These are phyloP conservation scores for Chloroclysta siterata DNA, from an alignment of 2,888 invertebrate species.

Conservation along the genomic window DNA sequence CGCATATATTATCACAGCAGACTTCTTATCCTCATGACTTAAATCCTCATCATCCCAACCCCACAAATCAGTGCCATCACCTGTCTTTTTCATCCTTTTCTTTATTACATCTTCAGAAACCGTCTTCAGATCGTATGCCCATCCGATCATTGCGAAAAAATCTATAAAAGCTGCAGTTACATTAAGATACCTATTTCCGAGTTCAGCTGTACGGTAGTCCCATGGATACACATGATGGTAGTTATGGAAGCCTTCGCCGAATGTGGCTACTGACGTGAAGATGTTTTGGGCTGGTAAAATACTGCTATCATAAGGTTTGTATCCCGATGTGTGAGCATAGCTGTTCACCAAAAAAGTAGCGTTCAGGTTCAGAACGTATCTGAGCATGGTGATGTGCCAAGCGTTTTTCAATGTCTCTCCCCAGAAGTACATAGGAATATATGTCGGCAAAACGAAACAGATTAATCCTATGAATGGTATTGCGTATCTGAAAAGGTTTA, in stretches of 20 bases:
- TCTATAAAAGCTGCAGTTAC: slow-evolving; percentile 58
- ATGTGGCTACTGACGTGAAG: slow-evolving; percentile 42
- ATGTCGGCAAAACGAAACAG: slow-evolving; percentile 82
- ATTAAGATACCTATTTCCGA: slow-evolving; percentile 59
- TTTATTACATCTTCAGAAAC: slow-evolving; percentile 49
- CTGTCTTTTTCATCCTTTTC: slow-evolving; percentile 50
- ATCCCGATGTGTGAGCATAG: slow-evolving; percentile 84
- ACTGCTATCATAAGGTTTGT: slow-evolving; percentile 71
- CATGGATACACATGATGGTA: slow-evolving; percentile 64
- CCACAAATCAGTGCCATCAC: slow-evolving; percentile 57
- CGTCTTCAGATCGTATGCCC: slow-evolving; percentile 63
- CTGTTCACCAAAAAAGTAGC: slow-evolving; percentile 88
- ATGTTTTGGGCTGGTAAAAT: slow-evolving; percentile 54
- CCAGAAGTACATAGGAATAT: slow-evolving; percentile 86
- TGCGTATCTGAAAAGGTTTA: slow-evolving; percentile 82
- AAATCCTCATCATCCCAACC: slow-evolving; percentile 42
- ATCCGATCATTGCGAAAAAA: slow-evolving; percentile 60
- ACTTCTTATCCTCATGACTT: slow-evolving; percentile 25
- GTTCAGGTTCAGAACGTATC: slow-evolving; percentile 85
- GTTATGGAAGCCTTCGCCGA: slow-evolving; percentile 67
- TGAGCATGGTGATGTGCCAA: slow-evolving; percentile 74
- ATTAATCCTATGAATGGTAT: slow-evolving; percentile 83
- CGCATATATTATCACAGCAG: slow-evolving; percentile 17
- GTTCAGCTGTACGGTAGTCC: slow-evolving; percentile 63
- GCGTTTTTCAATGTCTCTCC: slow-evolving; percentile 77